These are phyloP conservation scores for Alethe castanea DNA, from an alignment of 2,113 vertebrate genomes.

Conservation along the genomic window DNA sequence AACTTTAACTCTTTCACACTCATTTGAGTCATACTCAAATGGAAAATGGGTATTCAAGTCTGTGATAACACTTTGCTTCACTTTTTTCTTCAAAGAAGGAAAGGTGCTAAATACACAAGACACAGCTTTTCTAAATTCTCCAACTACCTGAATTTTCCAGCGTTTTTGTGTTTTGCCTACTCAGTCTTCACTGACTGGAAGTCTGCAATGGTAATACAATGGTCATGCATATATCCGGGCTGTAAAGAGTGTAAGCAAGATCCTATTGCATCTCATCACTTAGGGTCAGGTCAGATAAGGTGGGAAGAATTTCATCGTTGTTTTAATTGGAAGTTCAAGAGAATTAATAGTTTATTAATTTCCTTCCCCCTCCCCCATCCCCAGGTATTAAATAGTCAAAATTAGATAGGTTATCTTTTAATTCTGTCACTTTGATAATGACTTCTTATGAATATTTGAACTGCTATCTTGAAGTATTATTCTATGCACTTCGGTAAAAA, in stretches of 20 bases:
- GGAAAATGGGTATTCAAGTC: neutral
- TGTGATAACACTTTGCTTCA: neutral
- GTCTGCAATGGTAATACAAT: neutral
- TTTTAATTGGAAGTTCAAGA: neutral
- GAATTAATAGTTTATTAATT: neutral
- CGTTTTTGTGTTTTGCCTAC: neutral
- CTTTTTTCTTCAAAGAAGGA: neutral
- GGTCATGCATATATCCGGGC: neutral
- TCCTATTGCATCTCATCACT: neutral
- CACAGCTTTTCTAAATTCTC: neutral
- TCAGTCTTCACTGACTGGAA: neutral
- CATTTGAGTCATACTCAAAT: neutral
- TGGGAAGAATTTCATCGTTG: neutral
- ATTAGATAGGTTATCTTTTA: neutral
- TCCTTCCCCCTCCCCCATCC: accelerated
- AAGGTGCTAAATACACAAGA: neutral
- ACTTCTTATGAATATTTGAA: neutral
- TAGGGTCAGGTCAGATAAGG: neutral
- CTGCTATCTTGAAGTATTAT: neutral
- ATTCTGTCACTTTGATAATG: neutral
- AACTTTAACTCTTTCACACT: neutral
- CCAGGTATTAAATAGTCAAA: neutral
- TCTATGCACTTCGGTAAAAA: neutral
- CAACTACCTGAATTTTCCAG: neutral
- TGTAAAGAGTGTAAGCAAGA: neutral